phyloP scores from a whole-genome alignment of 2,797 vertebrate genomes.

The Garrulus glandarius region DNA sequence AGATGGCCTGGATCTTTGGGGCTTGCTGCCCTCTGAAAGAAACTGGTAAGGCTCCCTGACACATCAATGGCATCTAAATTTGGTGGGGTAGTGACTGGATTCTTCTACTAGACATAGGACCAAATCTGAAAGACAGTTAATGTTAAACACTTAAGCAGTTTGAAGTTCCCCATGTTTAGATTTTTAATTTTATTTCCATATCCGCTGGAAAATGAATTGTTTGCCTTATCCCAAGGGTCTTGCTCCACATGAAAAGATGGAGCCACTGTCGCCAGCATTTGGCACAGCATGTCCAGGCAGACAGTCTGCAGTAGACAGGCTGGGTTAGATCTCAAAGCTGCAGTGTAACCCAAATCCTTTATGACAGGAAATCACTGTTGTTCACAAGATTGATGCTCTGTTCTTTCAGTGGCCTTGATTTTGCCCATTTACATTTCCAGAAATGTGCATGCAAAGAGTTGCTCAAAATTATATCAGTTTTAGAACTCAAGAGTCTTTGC shows the following conservation, averaged over 20 bases:
- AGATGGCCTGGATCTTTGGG: constrained; percentile 79
- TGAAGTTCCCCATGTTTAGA: neutral
- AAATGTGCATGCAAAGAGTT: neutral
- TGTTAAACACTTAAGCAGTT: neutral
- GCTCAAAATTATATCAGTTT: neutral
- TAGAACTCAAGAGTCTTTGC: neutral
- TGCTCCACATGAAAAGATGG: neutral
- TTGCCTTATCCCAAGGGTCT: neutral
- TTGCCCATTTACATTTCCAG: neutral
- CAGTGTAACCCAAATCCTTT: neutral
- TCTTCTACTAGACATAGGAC: neutral
- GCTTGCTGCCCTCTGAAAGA: constrained; percentile 66
- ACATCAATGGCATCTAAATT: neutral
- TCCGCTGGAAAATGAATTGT: neutral
- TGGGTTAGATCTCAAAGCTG: neutral
- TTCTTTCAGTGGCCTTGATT: neutral
- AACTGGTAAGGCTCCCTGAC: constrained; percentile 61
- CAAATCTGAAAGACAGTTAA: neutral
- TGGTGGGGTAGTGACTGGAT: neutral
- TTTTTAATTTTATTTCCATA: neutral
- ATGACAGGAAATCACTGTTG: neutral
- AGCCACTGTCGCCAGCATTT: neutral
- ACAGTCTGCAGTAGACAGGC: neutral
- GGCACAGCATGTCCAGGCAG: neutral
- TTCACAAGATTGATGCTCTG: neutral